phyloP scores from a whole-genome alignment of 2,113 vertebrate species.

The Lontra canadensis region DNA sequence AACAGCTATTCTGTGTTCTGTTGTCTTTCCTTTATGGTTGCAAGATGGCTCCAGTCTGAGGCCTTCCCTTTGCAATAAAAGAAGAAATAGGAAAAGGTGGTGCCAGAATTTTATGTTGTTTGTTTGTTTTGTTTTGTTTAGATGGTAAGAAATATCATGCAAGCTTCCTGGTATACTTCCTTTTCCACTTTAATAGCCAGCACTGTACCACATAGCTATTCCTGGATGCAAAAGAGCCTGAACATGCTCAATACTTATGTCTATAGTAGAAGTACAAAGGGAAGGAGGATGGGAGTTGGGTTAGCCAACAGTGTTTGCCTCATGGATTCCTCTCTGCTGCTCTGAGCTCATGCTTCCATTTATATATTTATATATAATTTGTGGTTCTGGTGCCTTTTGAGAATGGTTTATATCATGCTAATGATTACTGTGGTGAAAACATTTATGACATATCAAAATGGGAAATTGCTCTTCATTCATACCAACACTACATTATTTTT shows the following conservation, averaged over 20 bases:
- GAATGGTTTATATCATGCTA: not conserved
- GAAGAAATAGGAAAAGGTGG: not conserved
- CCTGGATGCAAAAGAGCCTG: not conserved
- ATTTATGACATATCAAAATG: not conserved
- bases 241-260: not conserved
- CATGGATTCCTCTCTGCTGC: not conserved
- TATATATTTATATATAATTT: not conserved
- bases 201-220: not conserved
- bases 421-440: not conserved
- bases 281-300: not conserved
- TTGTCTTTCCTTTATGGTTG: not conserved
- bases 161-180: not conserved
- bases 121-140: not conserved
- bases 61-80: not conserved
- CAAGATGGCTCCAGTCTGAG: not conserved
- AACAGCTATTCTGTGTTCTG: not conserved
- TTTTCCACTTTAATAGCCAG: not conserved
- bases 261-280: not conserved
- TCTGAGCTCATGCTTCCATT: not conserved
- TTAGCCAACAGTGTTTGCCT: not conserved
- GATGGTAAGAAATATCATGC: not conserved
- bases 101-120: not conserved
- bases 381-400: not conserved
- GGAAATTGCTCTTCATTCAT: not conserved
- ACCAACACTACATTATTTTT: too few species aligned